Evolutionary conservation across 2,113 vertebrate genomes (phyloP), one percentile per base, ranked within the genome.

Genomic region (Cygnus buccinator): DNA sequence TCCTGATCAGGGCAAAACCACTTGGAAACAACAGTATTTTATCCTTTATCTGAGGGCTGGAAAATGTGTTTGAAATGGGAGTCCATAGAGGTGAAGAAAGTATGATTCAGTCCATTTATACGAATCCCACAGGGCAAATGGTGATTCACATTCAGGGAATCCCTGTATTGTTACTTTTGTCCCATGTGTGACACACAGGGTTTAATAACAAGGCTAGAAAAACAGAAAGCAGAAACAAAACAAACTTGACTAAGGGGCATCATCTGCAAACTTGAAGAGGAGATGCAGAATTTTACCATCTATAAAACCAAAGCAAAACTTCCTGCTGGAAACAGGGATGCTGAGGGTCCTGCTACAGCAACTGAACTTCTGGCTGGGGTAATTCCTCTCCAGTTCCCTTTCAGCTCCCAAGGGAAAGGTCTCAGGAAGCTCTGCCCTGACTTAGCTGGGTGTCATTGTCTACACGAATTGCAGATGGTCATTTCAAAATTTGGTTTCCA

Each of bases 51-150:
- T 20, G 13, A 55, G 11, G 3, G 4, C 17, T 84, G 46, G 4
- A 59, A 62, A 62, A 11, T 23, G 23, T 63, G n/a, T 23, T 61
- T 26, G 65, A 89, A 87, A 78, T n/a, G 19, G n/a, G 43, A 59
- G 2, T 23, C 16, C 54, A 20, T 35, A 79, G 50, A 76, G 21
- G 46, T 41, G 44, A 66, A 66, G 58, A 43, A 91, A 80, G 14
- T 8, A 13, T 22, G 44, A 70, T 70, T 77, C 76, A 66, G 57
- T 44, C 19, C 74, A 25, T 59, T 91, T 57, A 43, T 67, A 61
- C 3, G 1, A 88, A 71, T 50, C 61, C 57, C 54, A 54, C 4
- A 6, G 26, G 16, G 41, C 19, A 12, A 9, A 2, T 0, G 0
- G 52, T 62, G 37, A 79, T 71, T 94, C 35, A 13, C n/a, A 14